Evolutionary conservation across 1,140 invertebrate genomes (phyloP), one percentile per base, ranked within the genome.

Genomic region (Temnothorax curvispinosus): DNA sequence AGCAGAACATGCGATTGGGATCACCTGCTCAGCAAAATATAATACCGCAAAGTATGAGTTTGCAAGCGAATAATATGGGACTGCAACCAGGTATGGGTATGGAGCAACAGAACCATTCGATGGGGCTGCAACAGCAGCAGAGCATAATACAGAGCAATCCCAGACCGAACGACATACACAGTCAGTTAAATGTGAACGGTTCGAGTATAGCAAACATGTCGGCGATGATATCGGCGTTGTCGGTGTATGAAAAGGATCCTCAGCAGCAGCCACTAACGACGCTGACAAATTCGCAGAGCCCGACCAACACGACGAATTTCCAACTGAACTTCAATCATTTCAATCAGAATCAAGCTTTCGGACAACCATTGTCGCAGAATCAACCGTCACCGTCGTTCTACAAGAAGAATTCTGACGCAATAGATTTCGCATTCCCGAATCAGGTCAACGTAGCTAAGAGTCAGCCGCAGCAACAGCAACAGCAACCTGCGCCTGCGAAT

Each of bases 171-270:
- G 35, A n/a, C 47, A 84, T 89, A 15, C 88, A 89, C 41, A 89
- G 85, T 89, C 90, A 88, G 38, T 82, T 88, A 21, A 88, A 76
- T 5, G 52, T 91, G 38, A 74, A 72, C 15, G 77, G 54, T 41
- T 71, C 88, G 13, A 50, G 38, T 58, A 76, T 89, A 11, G 52
- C 86, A 1, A 92, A 87, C 27, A 81, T 74, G 50, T 76, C 86
- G 11, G 44, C 52, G 3, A 76, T 75, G 27, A 60, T 91, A 38
- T 65, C 88, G n/a, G 86, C 78, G 3, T 87, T 93, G 52, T 72
- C 91, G 8, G 78, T 84, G 47, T 93, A 93, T 85, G 89, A 92
- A 64, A 92, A 93, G 13, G 92, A 87, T 86, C 71, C 90, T 67
- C 89, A 87, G 54, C 92, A 93, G 41, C 77, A n/a, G 50, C 65